Percentiles rank a stretch among this genome's conserved stretches.
Conservation (phyloP, 2,888 invertebrate genomes). For the Heteropelma amictum region DNA sequence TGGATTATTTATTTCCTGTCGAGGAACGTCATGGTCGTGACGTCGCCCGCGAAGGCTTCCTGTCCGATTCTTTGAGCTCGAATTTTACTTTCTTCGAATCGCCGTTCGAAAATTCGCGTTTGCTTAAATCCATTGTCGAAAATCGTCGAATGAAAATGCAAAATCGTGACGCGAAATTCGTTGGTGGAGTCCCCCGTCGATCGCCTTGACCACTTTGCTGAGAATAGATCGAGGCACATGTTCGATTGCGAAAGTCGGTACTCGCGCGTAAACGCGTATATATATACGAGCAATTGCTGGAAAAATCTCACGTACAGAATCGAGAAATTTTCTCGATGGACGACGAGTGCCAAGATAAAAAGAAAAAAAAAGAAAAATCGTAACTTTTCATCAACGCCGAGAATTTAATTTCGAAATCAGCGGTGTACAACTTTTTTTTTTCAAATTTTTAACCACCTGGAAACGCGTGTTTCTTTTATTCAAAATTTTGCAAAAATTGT, state of each 20-base stretch:
- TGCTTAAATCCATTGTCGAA: neutral
- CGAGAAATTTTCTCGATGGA: conserved; percentile 25
- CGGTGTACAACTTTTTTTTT: too few species aligned
- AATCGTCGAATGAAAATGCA: conserved; percentile 29
- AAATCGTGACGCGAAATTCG: conserved; percentile 47
- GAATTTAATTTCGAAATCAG: too few species aligned
- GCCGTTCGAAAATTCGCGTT: neutral
- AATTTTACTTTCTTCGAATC: neutral
- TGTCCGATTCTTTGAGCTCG: neutral
- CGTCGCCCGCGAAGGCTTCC: conserved; percentile 35
- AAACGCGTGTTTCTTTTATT: neutral
- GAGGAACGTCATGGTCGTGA: conserved; percentile 36
- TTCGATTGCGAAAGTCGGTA: conserved; percentile 44
- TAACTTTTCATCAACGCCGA: too few species aligned
- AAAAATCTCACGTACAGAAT: conserved; percentile 41
- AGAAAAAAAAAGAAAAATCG: too few species aligned
- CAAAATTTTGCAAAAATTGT: too few species aligned
- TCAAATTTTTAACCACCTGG: too few species aligned
- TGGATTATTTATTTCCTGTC: conserved; percentile 48
- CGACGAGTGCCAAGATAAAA: neutral
- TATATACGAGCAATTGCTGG: conserved; percentile 17
- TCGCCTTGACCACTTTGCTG: conserved; percentile 60
- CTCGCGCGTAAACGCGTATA: conserved; percentile 9
- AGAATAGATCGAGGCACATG: conserved; percentile 57
- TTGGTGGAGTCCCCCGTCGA: conserved; percentile 33